These are phyloP conservation scores for Brevimyrus niger DNA, from an alignment of 2,113 vertebrate species.

Conservation along the genomic window DNA sequence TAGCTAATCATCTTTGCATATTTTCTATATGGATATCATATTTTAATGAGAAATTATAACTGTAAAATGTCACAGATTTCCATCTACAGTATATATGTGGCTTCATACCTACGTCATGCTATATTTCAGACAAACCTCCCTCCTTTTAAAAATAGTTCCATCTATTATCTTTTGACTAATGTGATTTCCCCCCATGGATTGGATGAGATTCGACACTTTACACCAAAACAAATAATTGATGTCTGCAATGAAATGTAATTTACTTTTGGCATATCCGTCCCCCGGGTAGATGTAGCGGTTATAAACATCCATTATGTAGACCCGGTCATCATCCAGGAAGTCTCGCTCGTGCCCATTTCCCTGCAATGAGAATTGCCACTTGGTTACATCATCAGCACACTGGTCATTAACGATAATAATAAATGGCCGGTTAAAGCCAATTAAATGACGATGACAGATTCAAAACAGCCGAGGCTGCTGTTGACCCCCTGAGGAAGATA, in stretches of 20 bases:
- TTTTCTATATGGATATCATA: neutral
- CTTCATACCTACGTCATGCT: neutral
- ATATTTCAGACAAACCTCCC: neutral
- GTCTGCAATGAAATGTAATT: constrained; percentile 46
- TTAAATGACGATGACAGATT: neutral
- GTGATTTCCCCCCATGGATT: neutral
- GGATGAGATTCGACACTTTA: constrained; percentile 3
- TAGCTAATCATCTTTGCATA: neutral
- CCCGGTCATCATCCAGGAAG: constrained; percentile 81
- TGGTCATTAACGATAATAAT: neutral
- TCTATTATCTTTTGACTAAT: neutral
- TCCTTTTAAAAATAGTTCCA: neutral
- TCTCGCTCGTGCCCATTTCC: constrained; percentile 93
- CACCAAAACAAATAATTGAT: constrained; percentile 2
- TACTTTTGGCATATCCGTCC: constrained; percentile 83
- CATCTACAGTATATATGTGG: neutral
- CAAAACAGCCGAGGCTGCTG: neutral
- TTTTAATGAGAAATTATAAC: neutral
- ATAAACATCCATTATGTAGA: constrained; percentile 94
- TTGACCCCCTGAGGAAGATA: neutral
- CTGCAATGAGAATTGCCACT: constrained; percentile 47
- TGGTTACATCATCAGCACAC: neutral
- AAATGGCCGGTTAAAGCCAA: neutral
- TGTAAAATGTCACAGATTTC: neutral
- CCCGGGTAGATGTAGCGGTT: constrained; percentile 90